Percentiles rank a stretch among this genome's conserved stretches.
phyloP scores from a whole-genome alignment of 2,113 vertebrate genomes.

The Bos indicus region DNA sequence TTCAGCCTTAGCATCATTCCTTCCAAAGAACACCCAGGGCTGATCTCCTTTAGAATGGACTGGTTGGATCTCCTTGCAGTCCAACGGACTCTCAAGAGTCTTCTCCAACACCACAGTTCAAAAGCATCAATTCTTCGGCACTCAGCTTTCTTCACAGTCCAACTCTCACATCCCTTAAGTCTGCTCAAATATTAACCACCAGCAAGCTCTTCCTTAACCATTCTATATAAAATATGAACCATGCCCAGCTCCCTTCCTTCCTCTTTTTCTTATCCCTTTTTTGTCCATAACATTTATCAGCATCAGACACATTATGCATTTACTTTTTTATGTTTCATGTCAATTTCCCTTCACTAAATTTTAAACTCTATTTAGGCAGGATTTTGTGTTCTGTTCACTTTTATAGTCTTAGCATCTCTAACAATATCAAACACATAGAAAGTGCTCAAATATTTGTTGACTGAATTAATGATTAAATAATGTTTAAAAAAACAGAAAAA shows the following conservation, averaged over 20 bases:
- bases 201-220: neutral
- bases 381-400: neutral
- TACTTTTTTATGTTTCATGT: neutral
- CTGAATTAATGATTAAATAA: neutral
- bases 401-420: neutral
- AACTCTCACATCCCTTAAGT: neutral
- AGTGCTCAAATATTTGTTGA: neutral
- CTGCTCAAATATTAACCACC: neutral
- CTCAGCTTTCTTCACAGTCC: too few relatives aligned
- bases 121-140: too few relatives aligned
- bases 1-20: too few relatives aligned
- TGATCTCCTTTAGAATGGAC: too few relatives aligned
- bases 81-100: too few relatives aligned
- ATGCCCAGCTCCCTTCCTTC: neutral
- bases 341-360: neutral
- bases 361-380: neutral
- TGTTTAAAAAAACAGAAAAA: neutral
- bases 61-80: too few relatives aligned
- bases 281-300: neutral
- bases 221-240: neutral
- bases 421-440: neutral
- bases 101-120: too few relatives aligned
- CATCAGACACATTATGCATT: neutral
- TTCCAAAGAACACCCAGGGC: too few relatives aligned
- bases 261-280: neutral